Conservation (phyloP, 2,113 vertebrate genomes). For the Cebidichthys violaceus region DNA sequence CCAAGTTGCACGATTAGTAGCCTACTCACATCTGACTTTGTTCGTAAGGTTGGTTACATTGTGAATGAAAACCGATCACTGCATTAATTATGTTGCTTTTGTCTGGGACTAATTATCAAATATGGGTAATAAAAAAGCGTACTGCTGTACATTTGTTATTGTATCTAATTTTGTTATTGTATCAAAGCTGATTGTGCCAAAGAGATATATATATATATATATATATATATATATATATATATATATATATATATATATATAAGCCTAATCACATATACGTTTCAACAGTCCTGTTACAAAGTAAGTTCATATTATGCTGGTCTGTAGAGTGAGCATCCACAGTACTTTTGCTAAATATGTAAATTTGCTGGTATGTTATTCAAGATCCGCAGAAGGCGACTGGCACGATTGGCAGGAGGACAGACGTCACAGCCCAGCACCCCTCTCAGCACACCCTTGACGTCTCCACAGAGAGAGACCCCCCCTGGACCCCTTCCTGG, state of each 20-base stretch:
- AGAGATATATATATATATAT: background rate
- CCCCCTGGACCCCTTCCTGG: conserved; percentile 91
- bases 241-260: background rate
- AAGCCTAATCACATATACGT: background rate
- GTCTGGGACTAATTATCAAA: background rate
- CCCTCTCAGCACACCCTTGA: conserved; percentile 91
- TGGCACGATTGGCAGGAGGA: conserved; percentile 94
- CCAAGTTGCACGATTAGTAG: background rate
- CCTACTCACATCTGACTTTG: conserved; percentile 8
- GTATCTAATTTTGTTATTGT: background rate
- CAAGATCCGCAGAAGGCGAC: conserved; percentile 93
- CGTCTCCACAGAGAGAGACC: conserved; percentile 97
- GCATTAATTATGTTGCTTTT: background rate
- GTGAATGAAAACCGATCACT: background rate
- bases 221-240: background rate
- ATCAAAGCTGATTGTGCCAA: background rate
- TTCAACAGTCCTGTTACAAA: background rate
- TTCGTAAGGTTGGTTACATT: background rate
- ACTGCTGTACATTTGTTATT: background rate
- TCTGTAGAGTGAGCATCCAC: background rate
- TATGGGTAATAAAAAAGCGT: background rate
- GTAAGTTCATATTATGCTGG: background rate
- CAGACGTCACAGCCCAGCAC: conserved; percentile 94
- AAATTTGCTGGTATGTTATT: background rate
- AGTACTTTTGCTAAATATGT: background rate